Conservation (phyloP, 2,113 vertebrate species). For the Crotalus horridus region DNA sequence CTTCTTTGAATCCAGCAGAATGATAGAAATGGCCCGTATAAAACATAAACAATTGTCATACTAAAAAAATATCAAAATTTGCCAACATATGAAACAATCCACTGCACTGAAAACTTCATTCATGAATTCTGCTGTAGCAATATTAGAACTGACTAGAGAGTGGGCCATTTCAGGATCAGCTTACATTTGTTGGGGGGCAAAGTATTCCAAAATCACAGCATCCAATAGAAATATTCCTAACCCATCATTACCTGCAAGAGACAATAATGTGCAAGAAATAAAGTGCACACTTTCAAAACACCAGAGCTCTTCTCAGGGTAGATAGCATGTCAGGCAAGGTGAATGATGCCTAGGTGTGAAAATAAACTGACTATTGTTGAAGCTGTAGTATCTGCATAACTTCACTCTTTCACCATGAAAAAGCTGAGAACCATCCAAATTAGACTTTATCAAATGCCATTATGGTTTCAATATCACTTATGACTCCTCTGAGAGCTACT, state of each 20-base stretch:
- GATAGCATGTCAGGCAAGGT: not conserved
- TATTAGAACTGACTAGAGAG: not conserved
- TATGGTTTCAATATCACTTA: not conserved
- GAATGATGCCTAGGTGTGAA: not conserved
- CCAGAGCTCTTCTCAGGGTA: not conserved
- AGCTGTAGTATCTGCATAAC: not conserved
- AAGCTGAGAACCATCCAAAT: not conserved
- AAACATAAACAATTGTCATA: not conserved
- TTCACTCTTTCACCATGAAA: not conserved
- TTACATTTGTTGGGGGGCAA: not conserved
- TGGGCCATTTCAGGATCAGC: not conserved
- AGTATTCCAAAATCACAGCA: not conserved
- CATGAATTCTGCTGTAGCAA: not conserved
- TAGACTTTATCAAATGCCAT: not conserved
- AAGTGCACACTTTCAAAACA: not conserved
- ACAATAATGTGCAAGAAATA: not conserved
- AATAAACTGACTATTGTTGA: not conserved
- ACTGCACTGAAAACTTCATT: not conserved
- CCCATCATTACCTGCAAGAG: not conserved
- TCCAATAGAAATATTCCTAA: not conserved
- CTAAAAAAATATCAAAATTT: not conserved
- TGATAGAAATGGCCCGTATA: not conserved
- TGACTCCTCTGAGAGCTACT: not conserved
- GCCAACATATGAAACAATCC: not conserved
- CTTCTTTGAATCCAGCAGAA: not conserved